phyloP scores from a whole-genome alignment of 2,888 invertebrate genomes.

The Ophion ellenae region DNA sequence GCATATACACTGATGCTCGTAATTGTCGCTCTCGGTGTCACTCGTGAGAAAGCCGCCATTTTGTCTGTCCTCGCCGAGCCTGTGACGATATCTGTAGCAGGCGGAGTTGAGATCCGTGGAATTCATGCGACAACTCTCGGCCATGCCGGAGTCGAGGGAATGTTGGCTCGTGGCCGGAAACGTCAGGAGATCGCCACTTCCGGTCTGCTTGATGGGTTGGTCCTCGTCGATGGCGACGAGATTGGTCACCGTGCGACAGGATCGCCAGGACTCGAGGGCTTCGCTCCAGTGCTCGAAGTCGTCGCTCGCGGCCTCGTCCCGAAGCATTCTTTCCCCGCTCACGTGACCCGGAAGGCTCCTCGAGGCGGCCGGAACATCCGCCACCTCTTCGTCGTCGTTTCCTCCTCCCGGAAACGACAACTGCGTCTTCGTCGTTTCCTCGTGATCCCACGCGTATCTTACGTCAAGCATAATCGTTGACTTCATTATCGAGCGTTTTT shows the following conservation, averaged over 20 bases:
- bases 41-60: constrained; percentile 60
- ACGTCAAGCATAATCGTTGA: constrained; percentile 81
- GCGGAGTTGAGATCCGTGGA: constrained; percentile 76
- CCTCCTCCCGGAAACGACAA: constrained; percentile 40
- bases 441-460: constrained; percentile 75
- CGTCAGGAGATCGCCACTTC: constrained; percentile 8
- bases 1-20: constrained; percentile 89
- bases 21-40: constrained; percentile 84
- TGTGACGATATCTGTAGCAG: constrained; percentile 71
- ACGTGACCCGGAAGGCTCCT: constrained; percentile 74
- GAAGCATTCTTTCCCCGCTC: background rate
- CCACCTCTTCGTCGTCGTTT: constrained; percentile 32
- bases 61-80: constrained; percentile 67
- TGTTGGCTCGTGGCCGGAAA: constrained; percentile 77
- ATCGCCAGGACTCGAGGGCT: constrained; percentile 67
- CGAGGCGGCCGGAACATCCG: constrained; percentile 65
- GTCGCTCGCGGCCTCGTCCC: constrained; percentile 47
- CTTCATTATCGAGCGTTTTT: constrained; percentile 73
- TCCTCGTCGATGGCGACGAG: background rate
- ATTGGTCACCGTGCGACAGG: constrained; percentile 59
- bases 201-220: background rate
- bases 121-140: constrained; percentile 88
- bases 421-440: constrained; percentile 52
- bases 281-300: constrained; percentile 56
- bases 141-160: constrained; percentile 92